phyloP scores from a whole-genome alignment of 2,888 invertebrate species.

The Dynastes grantii region DNA sequence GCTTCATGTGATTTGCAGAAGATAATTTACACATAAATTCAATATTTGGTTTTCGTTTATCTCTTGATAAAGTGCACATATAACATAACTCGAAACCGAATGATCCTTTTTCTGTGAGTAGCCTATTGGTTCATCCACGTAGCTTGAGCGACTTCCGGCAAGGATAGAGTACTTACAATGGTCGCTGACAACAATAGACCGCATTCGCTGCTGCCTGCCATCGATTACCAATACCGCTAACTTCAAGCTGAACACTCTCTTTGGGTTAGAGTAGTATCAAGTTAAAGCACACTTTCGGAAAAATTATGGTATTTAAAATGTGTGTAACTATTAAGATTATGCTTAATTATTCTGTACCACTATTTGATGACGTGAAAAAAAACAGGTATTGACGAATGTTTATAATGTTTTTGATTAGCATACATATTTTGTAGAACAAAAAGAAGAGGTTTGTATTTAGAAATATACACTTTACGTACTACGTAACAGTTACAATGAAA shows the following conservation, averaged over 20 bases:
- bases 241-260: slow-evolving; percentile 63
- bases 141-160: slow-evolving; percentile 63
- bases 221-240: slow-evolving; percentile 65
- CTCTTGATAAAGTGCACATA: slow-evolving; percentile 18
- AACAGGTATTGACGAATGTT: not conserved
- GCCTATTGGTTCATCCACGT: slow-evolving; percentile 57
- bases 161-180: slow-evolving; percentile 65
- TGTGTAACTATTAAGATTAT: not conserved
- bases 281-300: slow-evolving; percentile 33
- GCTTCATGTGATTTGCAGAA: no score
- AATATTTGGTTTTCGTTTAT: no score
- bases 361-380: not conserved
- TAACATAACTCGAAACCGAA: slow-evolving; percentile 23
- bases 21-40: no score
- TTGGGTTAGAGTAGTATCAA: slow-evolving; percentile 38
- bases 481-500: no score
- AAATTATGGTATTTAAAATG: slow-evolving; percentile 42
- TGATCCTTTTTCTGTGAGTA: slow-evolving; percentile 34
- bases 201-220: slow-evolving; percentile 61
- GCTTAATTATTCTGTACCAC: not conserved
- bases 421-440: no score
- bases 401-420: no score
- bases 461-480: no score
- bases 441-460: no score
- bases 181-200: slow-evolving; percentile 65